Evolutionary conservation across 2,797 vertebrate species (phyloP), one percentile per base, ranked within the genome.

Genomic region (Pangasius krempfi): DNA sequence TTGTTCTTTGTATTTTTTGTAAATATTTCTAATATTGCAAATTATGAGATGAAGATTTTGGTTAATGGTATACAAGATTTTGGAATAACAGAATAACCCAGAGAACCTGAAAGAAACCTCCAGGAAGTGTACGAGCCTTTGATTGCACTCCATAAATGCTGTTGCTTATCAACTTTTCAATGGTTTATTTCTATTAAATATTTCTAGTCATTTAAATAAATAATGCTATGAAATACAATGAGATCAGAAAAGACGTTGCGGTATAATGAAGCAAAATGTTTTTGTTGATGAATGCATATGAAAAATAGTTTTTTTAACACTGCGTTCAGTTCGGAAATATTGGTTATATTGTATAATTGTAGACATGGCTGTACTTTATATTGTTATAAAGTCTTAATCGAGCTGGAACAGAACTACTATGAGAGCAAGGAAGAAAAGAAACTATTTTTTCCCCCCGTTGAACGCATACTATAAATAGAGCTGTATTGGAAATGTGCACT

Each of bases 381-480:
- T 79, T 7, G 25, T 78, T n/a, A 7, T 78, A 25, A 66, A 16
- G 58, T 64, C 37, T 47, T 66, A 84, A 66, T 4, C 66, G 40
- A 20, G 44, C 25, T 84, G 3, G 44, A 66, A 84, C 25, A 50
- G 60, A 47, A 14, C 3, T 82, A 18, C 22, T 3, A 62, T 44
- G 58, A 47, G 37, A 47, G 58, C 25, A 18, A 44, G 25, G 14
- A 66, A 16, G 10, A 47, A 44, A 66, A 83, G 60, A 64, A 83
- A 64, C 37, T 83, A 27, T 83, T 6, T 14, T 13, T 7, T 3
- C 40, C 44, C 82, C 44, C 9, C 87, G 91, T 90, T 40, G 73
- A 60, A 30, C 44, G 18, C 18, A 72, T 87, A 85, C 92, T 96
- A 95, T 93, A 94, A 95, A 95, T 95, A 95, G 92, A 93, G 89